A percentile compares a stretch with the other conserved stretches of the same genome.
These are phyloP conservation scores for Drosophila leonis DNA, from an alignment of 2,888 invertebrate species.

Conservation along the genomic window DNA sequence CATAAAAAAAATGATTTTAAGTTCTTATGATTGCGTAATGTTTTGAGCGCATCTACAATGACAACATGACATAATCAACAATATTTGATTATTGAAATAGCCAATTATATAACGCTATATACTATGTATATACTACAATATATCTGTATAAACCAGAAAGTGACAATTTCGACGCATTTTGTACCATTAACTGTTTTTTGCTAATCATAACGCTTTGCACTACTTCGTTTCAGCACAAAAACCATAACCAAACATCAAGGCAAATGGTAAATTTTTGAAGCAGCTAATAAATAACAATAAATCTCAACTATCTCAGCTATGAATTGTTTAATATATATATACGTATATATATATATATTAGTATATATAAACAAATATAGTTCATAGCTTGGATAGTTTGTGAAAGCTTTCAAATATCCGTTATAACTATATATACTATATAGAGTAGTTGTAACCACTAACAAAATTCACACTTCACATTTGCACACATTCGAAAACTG, in stretches of 20 bases:
- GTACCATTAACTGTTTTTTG: slow-evolving; percentile 66
- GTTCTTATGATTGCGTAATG: not conserved
- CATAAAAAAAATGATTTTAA: not conserved
- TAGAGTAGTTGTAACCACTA: slow-evolving; percentile 38
- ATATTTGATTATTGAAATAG: slow-evolving; percentile 1
- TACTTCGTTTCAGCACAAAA: slow-evolving; percentile 91
- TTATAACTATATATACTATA: slow-evolving; percentile 6
- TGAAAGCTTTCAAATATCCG: slow-evolving; percentile 21
- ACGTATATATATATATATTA: not conserved
- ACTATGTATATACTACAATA: not conserved
- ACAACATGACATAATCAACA: slow-evolving; percentile 4
- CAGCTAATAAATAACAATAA: slow-evolving; percentile 65
- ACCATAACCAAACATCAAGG: slow-evolving; percentile 94
- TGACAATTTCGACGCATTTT: slow-evolving; percentile 43
- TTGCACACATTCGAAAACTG: slow-evolving; percentile 65
- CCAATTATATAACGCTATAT: not conserved
- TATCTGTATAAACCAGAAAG: not conserved
- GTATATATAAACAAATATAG: not conserved
- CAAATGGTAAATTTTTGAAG: slow-evolving; percentile 90
- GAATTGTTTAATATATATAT: slow-evolving; percentile 8
- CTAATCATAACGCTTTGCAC: slow-evolving; percentile 80
- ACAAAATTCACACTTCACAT: slow-evolving; percentile 60
- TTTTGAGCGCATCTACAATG: not conserved
- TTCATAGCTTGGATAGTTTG: slow-evolving; percentile 21
- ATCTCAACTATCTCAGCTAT: slow-evolving; percentile 36